Conservation (phyloP, 2,113 vertebrate genomes). For the Cromileptes altivelis region DNA sequence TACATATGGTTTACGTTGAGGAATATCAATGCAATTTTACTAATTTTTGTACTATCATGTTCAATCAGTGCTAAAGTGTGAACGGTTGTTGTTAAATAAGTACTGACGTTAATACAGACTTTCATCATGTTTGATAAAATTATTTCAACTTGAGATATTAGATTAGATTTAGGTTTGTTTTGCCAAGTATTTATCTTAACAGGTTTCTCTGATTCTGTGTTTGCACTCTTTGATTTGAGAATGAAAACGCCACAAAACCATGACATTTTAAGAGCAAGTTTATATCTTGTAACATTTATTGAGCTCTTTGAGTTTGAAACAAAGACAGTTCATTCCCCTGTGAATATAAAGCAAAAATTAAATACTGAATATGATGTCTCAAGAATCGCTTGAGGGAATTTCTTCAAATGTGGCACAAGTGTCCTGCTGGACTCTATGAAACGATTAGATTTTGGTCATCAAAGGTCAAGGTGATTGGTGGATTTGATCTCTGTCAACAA, state of each 20-base stretch:
- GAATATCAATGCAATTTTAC: constrained; percentile 20
- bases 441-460: too few relatives aligned
- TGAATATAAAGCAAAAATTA: not conserved
- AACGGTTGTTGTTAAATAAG: constrained; percentile 5
- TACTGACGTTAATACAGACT: not conserved
- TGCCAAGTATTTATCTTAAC: too few relatives aligned
- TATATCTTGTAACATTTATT: not conserved
- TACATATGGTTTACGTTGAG: constrained; percentile 23
- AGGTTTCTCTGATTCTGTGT: not conserved
- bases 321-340: not conserved
- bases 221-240: not conserved
- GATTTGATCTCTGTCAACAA: too few relatives aligned
- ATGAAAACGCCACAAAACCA: not conserved
- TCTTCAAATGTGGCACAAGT: too few relatives aligned
- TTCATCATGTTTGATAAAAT: not conserved
- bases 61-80: constrained; percentile 9
- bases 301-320: not conserved
- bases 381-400: too few relatives aligned
- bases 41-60: constrained; percentile 15
- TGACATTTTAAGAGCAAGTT: not conserved
- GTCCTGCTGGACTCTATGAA: too few relatives aligned
- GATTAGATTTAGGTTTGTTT: not conserved
- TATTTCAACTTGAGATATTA: not conserved
- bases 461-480: too few relatives aligned
- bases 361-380: not conserved